A percentile compares a stretch with the other conserved stretches of the same genome.
These are phyloP conservation scores for Phylloscopus whistleri DNA, from an alignment of 2,113 vertebrate genomes.

Conservation along the genomic window DNA sequence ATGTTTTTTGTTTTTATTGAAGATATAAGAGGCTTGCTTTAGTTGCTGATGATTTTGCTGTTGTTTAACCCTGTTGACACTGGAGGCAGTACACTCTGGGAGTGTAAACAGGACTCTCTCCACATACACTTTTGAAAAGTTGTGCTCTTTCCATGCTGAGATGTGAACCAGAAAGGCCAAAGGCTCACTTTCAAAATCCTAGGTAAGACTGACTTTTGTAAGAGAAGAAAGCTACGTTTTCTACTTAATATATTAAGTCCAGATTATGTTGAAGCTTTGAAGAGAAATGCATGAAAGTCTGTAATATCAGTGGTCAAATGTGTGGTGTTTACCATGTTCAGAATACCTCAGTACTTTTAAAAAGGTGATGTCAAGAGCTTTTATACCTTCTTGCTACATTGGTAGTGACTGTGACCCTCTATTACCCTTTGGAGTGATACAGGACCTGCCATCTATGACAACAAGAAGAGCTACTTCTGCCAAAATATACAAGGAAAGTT, in stretches of 20 bases:
- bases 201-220: not conserved
- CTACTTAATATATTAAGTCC: not conserved
- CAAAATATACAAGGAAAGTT: not conserved
- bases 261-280: not conserved
- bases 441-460: rapidly evolving
- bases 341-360: not conserved
- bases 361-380: not conserved
- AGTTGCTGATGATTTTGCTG: not conserved
- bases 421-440: not conserved
- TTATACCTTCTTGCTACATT: not conserved
- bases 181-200: not conserved
- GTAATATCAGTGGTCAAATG: not conserved
- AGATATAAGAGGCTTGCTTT: not conserved
- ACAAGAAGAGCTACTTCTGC: not conserved
- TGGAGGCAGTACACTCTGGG: not conserved
- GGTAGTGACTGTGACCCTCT: not conserved
- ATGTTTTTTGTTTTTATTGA: not conserved
- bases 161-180: not conserved
- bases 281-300: not conserved
- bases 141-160: not conserved
- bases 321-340: not conserved
- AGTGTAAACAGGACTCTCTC: not conserved
- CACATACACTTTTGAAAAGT: not conserved
- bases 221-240: not conserved
- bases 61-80: not conserved